Conservation (phyloP, 1,140 invertebrate genomes). For the Callitettix versicolor region DNA sequence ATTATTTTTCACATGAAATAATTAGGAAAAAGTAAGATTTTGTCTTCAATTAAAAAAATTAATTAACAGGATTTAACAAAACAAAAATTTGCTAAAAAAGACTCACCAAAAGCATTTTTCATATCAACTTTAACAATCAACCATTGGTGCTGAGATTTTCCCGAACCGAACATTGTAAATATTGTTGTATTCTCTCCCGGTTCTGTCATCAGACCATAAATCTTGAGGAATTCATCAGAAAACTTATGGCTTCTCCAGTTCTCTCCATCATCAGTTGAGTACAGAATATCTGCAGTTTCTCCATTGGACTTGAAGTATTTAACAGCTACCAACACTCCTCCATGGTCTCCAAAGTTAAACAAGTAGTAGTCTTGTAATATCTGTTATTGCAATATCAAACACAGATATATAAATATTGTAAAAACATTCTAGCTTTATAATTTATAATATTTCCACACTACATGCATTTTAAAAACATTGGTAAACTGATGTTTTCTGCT, state of each 20-base stretch:
- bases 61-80: background rate
- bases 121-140: constrained; percentile 76
- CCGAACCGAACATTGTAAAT: constrained; percentile 84
- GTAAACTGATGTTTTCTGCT: no score
- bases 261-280: constrained; percentile 77
- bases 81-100: background rate
- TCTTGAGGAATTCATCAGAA: constrained; percentile 53
- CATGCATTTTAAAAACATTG: no score
- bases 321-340: constrained; percentile 74
- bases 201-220: constrained; percentile 84
- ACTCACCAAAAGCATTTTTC: constrained; percentile 51
- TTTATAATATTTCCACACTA: no score
- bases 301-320: constrained; percentile 62
- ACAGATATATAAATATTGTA: no score
- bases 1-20: no score
- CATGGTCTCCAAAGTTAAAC: constrained; percentile 85
- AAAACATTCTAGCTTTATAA: no score
- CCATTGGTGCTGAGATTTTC: constrained; percentile 67
- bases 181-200: constrained; percentile 84
- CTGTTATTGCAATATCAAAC: no score
- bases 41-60: no score
- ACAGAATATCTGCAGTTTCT: constrained; percentile 64
- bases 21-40: no score
- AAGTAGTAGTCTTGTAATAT: constrained; percentile 70
- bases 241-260: constrained; percentile 65